Evolutionary conservation across 1,140 invertebrate genomes (phyloP).

Genomic region (Drosophila dunni): DNA sequence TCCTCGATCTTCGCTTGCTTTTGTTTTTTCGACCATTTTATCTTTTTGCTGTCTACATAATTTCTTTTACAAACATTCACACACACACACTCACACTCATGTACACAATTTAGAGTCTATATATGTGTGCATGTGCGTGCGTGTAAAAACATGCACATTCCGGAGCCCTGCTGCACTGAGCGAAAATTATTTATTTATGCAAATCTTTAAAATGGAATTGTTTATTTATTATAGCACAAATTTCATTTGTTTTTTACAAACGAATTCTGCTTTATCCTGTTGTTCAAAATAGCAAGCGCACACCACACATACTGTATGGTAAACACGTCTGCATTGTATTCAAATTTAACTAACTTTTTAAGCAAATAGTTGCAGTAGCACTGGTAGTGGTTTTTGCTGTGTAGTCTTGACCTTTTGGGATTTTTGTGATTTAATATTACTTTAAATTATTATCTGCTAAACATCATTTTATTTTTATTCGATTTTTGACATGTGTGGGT

Average conservation of each 20-base stretch:
- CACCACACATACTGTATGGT: too few relatives aligned
- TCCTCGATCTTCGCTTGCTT: conserved; percentile 58
- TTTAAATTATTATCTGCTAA: too few relatives aligned
- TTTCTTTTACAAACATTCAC: conserved; percentile 56
- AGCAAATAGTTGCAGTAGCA: too few relatives aligned
- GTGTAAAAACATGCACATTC: conserved; percentile 8
- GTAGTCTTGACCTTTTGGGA: too few relatives aligned
- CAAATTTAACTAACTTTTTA: too few relatives aligned
- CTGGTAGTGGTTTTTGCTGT: too few relatives aligned
- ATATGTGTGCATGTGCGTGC: background rate
- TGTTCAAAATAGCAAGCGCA: too few relatives aligned
- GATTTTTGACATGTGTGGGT: too few relatives aligned
- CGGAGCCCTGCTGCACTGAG: conserved; percentile 43
- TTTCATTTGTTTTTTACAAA: background rate
- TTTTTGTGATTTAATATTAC: too few relatives aligned
- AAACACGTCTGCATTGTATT: too few relatives aligned
- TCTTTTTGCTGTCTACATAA: conserved; percentile 58
- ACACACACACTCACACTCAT: conserved; percentile 25
- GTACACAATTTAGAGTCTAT: background rate
- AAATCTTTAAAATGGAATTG: conserved; percentile 14
- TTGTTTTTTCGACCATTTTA: conserved; percentile 63
- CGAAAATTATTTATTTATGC: conserved; percentile 37
- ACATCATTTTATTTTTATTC: too few relatives aligned
- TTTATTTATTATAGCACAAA: conserved; percentile 18
- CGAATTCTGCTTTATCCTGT: too few relatives aligned